Percentiles rank a stretch among this genome's conserved stretches.
Conservation (phyloP, 2,888 invertebrate genomes). For the Hydrotaea cyrtoneurina region DNA sequence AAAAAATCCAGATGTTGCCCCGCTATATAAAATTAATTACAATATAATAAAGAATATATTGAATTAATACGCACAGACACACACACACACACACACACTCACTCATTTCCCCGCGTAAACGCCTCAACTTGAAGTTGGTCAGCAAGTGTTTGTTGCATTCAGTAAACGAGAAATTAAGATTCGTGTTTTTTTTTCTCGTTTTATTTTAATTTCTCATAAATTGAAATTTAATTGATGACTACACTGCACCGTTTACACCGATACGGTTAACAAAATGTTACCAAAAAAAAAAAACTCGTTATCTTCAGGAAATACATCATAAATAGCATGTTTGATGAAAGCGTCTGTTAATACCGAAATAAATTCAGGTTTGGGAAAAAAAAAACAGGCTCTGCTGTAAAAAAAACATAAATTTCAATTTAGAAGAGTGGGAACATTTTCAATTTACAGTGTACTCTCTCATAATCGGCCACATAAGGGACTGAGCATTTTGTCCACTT, state of each 20-base stretch:
- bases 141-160: not conserved
- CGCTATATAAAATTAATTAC: slow-evolving; percentile 28
- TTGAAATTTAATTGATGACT: not conserved
- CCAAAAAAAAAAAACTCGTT: too few species aligned
- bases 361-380: too few species aligned
- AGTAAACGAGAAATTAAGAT: not conserved
- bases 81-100: not conserved
- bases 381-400: too few species aligned
- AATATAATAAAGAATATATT: slow-evolving; percentile 34
- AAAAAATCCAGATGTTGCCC: slow-evolving; percentile 26
- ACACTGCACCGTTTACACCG: not conserved
- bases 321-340: too few species aligned
- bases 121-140: not conserved
- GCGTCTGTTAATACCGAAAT: too few species aligned
- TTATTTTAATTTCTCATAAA: not conserved
- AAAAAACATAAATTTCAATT: too few species aligned
- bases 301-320: too few species aligned
- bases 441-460: too few species aligned
- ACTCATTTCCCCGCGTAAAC: not conserved
- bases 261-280: too few species aligned
- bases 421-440: too few species aligned
- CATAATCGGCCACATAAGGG: too few species aligned
- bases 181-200: not conserved
- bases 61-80: not conserved
- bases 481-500: too few species aligned